Evolutionary conservation across 2,113 vertebrate genomes (phyloP).

Genomic region (Pollimyrus isidori): DNA sequence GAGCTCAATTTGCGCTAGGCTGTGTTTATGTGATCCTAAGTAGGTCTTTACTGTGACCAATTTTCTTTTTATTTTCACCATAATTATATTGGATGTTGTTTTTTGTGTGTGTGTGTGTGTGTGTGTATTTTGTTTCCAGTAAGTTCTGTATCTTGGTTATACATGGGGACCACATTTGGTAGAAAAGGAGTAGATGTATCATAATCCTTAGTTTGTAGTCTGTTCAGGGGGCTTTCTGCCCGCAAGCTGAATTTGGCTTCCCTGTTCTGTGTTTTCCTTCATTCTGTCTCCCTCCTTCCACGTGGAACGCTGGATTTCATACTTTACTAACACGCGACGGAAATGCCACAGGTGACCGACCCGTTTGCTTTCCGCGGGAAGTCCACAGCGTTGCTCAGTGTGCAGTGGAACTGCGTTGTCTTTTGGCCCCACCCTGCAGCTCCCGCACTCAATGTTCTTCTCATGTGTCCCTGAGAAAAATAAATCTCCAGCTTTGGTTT

Average conservation of each 20-base stretch:
- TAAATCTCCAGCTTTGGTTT: neutral
- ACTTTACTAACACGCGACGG: neutral
- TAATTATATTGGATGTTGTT: neutral
- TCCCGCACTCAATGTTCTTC: neutral
- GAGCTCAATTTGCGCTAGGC: neutral
- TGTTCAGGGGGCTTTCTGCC: neutral
- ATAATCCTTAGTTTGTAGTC: neutral
- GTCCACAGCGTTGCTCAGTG: neutral
- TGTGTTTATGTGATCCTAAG: neutral
- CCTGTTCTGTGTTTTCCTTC: neutral
- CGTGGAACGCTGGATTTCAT: neutral
- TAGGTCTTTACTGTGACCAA: neutral
- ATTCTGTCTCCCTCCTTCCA: neutral
- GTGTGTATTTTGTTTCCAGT: neutral
- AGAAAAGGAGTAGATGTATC: neutral
- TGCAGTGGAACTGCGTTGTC: neutral
- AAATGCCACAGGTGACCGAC: neutral
- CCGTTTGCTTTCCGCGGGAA: neutral
- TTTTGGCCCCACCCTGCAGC: neutral
- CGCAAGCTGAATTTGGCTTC: neutral
- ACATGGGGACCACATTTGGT: neutral
- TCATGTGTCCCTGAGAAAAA: neutral
- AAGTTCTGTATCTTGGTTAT: neutral
- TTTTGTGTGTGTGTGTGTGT: neutral
- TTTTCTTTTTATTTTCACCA: neutral